Percentiles rank a stretch among this genome's conserved stretches.
Conservation (phyloP, 2,113 vertebrate genomes). For the Ictalurus punctatus region DNA sequence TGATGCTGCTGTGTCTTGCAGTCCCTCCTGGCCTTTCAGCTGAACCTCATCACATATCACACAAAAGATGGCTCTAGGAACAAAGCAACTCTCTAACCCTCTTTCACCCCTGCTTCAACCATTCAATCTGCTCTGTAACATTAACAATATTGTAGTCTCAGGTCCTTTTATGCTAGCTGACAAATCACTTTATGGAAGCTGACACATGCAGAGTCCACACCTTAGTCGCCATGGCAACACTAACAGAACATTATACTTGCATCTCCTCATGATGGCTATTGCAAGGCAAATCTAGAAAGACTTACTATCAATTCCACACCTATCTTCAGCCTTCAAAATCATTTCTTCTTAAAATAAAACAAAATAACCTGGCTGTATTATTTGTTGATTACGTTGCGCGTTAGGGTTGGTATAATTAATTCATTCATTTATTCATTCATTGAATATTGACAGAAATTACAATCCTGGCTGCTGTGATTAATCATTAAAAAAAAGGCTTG, state of each 20-base stretch:
- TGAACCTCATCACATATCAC: constrained; percentile 1
- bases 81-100: constrained; percentile 1
- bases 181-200: constrained; percentile 67
- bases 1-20: neutral
- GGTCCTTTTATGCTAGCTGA: constrained; percentile 36
- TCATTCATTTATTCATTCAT: neutral
- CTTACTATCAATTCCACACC: neutral
- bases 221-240: constrained; percentile 70
- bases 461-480: neutral
- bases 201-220: constrained; percentile 58
- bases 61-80: constrained; percentile 1
- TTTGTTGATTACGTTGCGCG: neutral
- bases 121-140: neutral
- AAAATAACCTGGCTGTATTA: neutral
- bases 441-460: neutral
- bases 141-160: constrained; percentile 11
- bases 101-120: neutral
- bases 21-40: neutral
- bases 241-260: constrained; percentile 64
- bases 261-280: constrained; percentile 64
- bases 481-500: neutral
- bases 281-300: constrained; percentile 26
- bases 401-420: neutral
- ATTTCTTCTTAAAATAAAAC: neutral
- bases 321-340: neutral